phyloP scores from a whole-genome alignment of 2,797 vertebrate genomes.

The Bovichtus diacanthus region DNA sequence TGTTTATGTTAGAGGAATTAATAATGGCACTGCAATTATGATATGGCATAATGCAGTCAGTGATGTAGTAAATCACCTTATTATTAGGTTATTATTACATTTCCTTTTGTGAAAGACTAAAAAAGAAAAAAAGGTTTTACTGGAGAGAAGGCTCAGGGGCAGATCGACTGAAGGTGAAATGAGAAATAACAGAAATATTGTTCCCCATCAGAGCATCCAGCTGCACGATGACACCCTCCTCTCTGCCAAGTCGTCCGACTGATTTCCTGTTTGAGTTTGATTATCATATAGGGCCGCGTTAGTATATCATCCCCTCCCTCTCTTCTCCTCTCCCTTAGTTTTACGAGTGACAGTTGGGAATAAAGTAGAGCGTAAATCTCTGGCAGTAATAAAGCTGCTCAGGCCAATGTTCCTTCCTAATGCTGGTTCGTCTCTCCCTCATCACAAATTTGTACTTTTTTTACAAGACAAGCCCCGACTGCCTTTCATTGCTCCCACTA shows the following conservation, averaged over 20 bases:
- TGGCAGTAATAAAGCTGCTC: conserved; percentile 84
- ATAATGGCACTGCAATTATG: conserved; percentile 30
- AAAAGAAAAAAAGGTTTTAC: conserved; percentile 12
- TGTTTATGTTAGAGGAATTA: conserved; percentile 51
- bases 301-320: conserved; percentile 81
- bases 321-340: conserved; percentile 75
- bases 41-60: conserved; percentile 18
- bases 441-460: conserved; percentile 75
- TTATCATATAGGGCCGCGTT: conserved; percentile 74
- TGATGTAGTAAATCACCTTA: conserved; percentile 14
- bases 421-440: conserved; percentile 80
- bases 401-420: conserved; percentile 80
- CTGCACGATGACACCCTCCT: conserved; percentile 72
- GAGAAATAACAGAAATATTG: conserved; percentile 66
- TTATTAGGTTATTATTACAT: conserved; percentile 6
- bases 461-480: conserved; percentile 69
- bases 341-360: conserved; percentile 85
- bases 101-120: conserved; percentile 4
- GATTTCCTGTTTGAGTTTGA: conserved; percentile 86
- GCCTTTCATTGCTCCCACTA: conserved; percentile 67
- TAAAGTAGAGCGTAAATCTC: conserved; percentile 85
- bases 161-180: conserved; percentile 69
- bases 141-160: conserved; percentile 14
- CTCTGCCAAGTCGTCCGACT: conserved; percentile 71
- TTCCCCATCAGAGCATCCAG: conserved; percentile 73